These are phyloP conservation scores for Campylomormyrus numenius DNA, from an alignment of 2,113 vertebrate species.

Conservation along the genomic window DNA sequence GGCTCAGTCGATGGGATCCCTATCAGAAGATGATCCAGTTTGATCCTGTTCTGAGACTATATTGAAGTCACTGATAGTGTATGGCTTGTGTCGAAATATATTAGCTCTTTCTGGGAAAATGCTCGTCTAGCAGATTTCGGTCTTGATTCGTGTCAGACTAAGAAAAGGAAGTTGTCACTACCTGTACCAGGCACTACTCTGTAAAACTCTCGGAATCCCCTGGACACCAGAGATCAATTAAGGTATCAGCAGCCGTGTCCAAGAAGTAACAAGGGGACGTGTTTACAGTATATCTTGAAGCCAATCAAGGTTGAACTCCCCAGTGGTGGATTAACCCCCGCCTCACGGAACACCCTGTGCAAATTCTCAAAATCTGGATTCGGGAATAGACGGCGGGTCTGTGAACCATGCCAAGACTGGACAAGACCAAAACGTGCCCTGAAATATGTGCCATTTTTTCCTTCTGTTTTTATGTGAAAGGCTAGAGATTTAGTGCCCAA, in stretches of 20 bases:
- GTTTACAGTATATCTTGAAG: not conserved
- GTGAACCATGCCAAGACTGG: not conserved
- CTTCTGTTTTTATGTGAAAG: not conserved
- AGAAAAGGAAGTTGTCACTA: not conserved
- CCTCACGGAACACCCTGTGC: not conserved
- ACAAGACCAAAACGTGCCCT: not conserved
- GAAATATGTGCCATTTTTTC: not conserved
- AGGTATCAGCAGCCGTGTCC: not conserved
- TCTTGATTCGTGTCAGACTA: not conserved
- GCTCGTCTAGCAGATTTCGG: not conserved
- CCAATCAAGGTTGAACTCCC: not conserved
- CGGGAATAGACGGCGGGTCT: not conserved
- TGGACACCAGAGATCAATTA: not conserved
- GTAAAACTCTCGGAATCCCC: not conserved
- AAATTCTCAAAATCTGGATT: not conserved
- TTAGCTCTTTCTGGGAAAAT: not conserved
- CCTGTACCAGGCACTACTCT: not conserved
- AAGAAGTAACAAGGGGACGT: not conserved
- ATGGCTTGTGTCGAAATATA: not conserved
- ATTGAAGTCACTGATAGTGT: not conserved
- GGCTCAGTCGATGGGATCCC: not conserved
- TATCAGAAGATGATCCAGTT: not conserved
- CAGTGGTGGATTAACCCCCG: not conserved
- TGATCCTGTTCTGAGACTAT: not conserved
- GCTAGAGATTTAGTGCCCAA: not conserved